phyloP scores from a whole-genome alignment of 1,140 invertebrate genomes.

The Hypothenemus hampei region DNA sequence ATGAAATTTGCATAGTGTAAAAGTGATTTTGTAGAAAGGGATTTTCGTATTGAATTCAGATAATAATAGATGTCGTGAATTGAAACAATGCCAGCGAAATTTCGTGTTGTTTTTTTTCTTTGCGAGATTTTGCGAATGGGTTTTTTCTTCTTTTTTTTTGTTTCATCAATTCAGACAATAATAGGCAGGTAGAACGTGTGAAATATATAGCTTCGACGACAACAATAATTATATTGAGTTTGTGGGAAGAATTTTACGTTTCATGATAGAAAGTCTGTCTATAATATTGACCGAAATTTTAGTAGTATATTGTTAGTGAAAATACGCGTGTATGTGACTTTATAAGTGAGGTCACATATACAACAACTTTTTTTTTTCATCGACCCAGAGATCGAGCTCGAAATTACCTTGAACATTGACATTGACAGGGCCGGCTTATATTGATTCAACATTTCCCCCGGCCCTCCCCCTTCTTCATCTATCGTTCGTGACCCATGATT shows the following conservation, averaged over 20 bases:
- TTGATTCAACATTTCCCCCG: too few species aligned
- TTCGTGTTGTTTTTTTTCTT: background rate
- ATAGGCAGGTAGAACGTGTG: background rate
- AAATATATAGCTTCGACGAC: background rate
- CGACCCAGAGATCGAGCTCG: too few species aligned
- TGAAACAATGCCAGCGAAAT: background rate
- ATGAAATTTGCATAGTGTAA: background rate
- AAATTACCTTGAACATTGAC: too few species aligned
- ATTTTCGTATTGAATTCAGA: background rate
- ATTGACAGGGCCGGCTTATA: background rate
- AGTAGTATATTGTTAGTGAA: too few species aligned
- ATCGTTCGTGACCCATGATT: conserved; percentile 21
- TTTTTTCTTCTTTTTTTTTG: background rate
- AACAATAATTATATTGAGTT: background rate
- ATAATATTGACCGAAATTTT: too few species aligned
- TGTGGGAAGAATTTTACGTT: background rate
- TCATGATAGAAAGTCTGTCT: background rate
- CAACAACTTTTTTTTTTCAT: too few species aligned
- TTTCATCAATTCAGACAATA: background rate
- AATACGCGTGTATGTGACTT: too few species aligned
- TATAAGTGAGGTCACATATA: too few species aligned
- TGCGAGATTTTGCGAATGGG: background rate
- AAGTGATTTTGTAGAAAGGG: background rate
- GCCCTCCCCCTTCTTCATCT: too few species aligned
- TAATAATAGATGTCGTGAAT: background rate